Evolutionary conservation across 2,113 vertebrate genomes (phyloP).

Genomic region (Scopus umbretta): DNA sequence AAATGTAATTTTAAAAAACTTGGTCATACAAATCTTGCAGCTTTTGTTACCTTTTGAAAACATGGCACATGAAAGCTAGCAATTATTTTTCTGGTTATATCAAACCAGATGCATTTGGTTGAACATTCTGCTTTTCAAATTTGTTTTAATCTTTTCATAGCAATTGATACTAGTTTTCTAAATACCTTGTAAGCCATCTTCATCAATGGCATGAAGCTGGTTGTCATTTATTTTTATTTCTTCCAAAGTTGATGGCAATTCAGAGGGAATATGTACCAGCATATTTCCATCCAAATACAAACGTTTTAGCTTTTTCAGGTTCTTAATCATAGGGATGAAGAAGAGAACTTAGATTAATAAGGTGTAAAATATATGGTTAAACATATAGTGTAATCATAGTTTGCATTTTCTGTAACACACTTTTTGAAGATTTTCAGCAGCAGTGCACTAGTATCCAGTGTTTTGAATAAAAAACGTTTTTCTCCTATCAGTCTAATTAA

Average conservation of each 20-base stretch:
- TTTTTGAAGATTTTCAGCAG: not conserved
- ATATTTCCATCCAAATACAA: constrained; percentile 92
- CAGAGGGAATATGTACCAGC: constrained; percentile 76
- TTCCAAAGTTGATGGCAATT: constrained; percentile 83
- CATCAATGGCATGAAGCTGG: constrained; percentile 75
- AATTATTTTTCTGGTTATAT: not conserved
- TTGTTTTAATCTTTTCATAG: not conserved
- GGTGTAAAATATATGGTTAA: not conserved
- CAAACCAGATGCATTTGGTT: not conserved
- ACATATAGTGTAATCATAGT: not conserved
- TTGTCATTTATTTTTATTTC: constrained; percentile 97
- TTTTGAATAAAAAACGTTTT: not conserved
- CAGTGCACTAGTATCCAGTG: not conserved
- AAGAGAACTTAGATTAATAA: not conserved
- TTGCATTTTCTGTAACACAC: not conserved
- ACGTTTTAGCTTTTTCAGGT: constrained; percentile 83
- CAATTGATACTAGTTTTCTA: not conserved
- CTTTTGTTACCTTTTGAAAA: not conserved
- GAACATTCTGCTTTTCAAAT: not conserved
- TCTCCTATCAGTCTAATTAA: not conserved
- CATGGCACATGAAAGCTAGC: not conserved
- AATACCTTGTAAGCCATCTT: constrained; percentile 83
- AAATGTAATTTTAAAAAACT: not conserved
- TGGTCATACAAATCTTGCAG: not conserved
- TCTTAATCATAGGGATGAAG: constrained; percentile 58